phyloP scores from a whole-genome alignment of 1,140 invertebrate species.

The Solen grandis region DNA sequence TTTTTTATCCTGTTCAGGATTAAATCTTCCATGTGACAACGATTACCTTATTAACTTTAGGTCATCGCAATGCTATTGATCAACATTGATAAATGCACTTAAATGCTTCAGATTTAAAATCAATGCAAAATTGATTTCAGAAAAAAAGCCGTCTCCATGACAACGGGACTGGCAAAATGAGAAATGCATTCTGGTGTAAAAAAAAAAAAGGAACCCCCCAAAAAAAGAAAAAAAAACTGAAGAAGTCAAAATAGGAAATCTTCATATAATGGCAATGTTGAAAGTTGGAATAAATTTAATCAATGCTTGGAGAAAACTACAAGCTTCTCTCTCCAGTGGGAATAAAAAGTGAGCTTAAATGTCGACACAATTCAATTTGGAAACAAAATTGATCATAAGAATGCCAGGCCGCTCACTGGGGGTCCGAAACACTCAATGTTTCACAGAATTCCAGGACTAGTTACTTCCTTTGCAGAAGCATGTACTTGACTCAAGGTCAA shows the following conservation, averaged over 20 bases:
- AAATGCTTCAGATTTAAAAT: not conserved
- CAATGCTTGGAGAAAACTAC: slow-evolving; percentile 47
- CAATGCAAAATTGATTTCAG: not conserved
- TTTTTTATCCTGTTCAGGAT: not conserved
- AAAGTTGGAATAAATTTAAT: slow-evolving; percentile 60
- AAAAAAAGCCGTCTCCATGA: slow-evolving; percentile 30
- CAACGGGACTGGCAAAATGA: slow-evolving; percentile 46
- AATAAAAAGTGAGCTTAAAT: slow-evolving; percentile 38
- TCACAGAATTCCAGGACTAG: not conserved
- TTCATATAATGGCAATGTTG: slow-evolving; percentile 46
- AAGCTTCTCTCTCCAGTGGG: slow-evolving; percentile 33
- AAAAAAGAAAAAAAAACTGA: slow-evolving; percentile 30
- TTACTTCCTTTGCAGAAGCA: not conserved
- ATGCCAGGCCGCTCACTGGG: slow-evolving; percentile 16
- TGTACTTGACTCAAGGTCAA: not conserved
- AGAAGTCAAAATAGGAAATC: slow-evolving; percentile 52
- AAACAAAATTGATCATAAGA: slow-evolving; percentile 51
- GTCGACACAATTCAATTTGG: slow-evolving; percentile 51
- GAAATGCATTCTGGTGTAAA: slow-evolving; percentile 56
- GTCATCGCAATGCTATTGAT: not conserved
- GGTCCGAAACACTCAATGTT: not conserved
- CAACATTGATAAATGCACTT: not conserved
- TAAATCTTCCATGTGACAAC: not conserved
- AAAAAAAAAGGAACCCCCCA: not conserved
- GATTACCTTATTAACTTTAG: not conserved